These are phyloP conservation scores for Crotophaga sulcirostris DNA, from an alignment of 2,113 vertebrate genomes.

Conservation along the genomic window DNA sequence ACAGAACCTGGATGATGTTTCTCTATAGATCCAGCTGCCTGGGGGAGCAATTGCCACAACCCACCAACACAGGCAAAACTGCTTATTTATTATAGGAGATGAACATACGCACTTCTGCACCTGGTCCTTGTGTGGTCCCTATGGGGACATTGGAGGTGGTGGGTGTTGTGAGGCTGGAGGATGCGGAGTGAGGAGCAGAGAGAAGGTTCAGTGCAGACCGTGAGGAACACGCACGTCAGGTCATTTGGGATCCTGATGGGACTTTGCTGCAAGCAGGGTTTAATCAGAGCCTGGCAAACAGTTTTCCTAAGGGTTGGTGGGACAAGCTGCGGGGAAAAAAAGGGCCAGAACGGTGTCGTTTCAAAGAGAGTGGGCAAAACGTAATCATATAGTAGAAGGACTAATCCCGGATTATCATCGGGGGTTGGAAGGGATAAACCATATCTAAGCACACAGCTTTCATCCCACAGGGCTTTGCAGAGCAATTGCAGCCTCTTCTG, in stretches of 20 bases:
- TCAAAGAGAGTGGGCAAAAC: slow-evolving; percentile 53
- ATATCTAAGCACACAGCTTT: slow-evolving; percentile 65
- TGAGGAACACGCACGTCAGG: accelerated
- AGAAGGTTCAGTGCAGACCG: accelerated
- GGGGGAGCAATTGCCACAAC: background rate
- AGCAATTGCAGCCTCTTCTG: background rate
- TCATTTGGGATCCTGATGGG: background rate
- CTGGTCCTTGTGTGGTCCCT: background rate
- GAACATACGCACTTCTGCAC: accelerated
- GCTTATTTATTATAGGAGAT: background rate
- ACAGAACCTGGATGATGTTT: background rate
- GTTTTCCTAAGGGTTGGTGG: background rate
- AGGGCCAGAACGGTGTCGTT: background rate
- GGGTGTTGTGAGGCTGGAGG: background rate
- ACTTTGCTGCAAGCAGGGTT: background rate
- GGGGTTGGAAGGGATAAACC: slow-evolving; percentile 57
- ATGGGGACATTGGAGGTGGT: accelerated
- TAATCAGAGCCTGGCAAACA: slow-evolving; percentile 1
- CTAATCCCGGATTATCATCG: slow-evolving; percentile 60
- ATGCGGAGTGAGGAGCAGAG: background rate
- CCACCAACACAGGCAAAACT: accelerated
- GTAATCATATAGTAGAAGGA: slow-evolving; percentile 31
- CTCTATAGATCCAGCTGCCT: background rate
- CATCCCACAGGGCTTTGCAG: slow-evolving; percentile 40
- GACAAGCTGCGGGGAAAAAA: background rate